Percentiles rank a stretch among this genome's conserved stretches.
phyloP scores from a whole-genome alignment of 2,797 vertebrate species.

The Champsocephalus esox region DNA sequence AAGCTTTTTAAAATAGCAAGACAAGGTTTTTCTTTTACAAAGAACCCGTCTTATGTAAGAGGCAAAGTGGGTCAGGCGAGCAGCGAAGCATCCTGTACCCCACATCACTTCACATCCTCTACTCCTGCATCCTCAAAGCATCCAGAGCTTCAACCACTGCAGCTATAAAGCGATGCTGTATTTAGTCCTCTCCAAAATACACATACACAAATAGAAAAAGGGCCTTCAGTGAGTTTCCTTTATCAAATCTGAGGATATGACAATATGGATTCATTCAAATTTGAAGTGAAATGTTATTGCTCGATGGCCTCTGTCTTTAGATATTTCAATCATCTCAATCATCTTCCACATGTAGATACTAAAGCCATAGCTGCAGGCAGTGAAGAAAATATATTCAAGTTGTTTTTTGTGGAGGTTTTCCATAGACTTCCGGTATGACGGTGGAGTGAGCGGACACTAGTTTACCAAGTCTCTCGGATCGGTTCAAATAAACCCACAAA shows the following conservation, averaged over 20 bases:
- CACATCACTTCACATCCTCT: slow-evolving; percentile 60
- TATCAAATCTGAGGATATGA: neutral
- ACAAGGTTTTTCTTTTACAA: slow-evolving; percentile 51
- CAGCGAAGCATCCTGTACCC: slow-evolving; percentile 57
- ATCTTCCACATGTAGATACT: slow-evolving; percentile 28
- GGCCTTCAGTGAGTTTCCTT: neutral
- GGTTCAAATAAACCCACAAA: too few relatives aligned
- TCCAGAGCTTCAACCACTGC: slow-evolving; percentile 25
- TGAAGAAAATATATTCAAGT: slow-evolving; percentile 39
- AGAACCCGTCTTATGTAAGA: slow-evolving; percentile 69
- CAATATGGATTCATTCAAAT: slow-evolving; percentile 2
- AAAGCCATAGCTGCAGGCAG: slow-evolving; percentile 49
- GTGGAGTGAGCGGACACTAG: too few relatives aligned
- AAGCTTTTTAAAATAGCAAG: slow-evolving; percentile 54
- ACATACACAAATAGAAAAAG: slow-evolving; percentile 37
- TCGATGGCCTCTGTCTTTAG: slow-evolving; percentile 16
- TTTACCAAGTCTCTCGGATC: too few relatives aligned
- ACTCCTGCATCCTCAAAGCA: slow-evolving; percentile 50
- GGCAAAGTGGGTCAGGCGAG: slow-evolving; percentile 74
- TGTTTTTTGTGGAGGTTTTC: neutral
- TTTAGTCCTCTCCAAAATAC: slow-evolving; percentile 36
- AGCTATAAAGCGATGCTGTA: slow-evolving; percentile 29
- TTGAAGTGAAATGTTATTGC: slow-evolving; percentile 31
- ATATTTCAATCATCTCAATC: neutral
- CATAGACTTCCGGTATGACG: too few relatives aligned